phyloP scores from a whole-genome alignment of 2,888 invertebrate species.

The Machimus rusticus region DNA sequence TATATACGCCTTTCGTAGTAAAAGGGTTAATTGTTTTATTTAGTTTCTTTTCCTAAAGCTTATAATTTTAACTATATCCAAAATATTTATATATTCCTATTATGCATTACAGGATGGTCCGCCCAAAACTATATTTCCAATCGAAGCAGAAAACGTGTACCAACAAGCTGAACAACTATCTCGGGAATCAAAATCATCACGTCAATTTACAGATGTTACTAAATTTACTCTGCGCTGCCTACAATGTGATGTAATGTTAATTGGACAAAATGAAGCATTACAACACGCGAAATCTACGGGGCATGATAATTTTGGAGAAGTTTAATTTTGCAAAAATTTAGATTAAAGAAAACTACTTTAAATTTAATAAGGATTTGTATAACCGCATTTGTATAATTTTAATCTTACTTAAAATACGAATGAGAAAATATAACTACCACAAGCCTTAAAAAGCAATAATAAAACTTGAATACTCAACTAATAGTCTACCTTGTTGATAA shows the following conservation, averaged over 20 bases:
- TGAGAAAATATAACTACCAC: background rate
- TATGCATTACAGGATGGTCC: slow-evolving; percentile 68
- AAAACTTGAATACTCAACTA: background rate
- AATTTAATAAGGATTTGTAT: background rate
- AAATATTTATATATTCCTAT: background rate
- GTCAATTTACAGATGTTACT: slow-evolving; percentile 90
- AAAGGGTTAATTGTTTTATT: no score
- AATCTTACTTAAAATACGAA: background rate
- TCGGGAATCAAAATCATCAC: slow-evolving; percentile 84
- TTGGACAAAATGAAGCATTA: slow-evolving; percentile 83
- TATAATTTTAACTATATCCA: background rate
- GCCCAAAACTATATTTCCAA: slow-evolving; percentile 82
- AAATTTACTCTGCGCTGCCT: slow-evolving; percentile 86
- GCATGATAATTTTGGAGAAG: slow-evolving; percentile 83
- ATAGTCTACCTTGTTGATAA: background rate
- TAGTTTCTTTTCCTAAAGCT: background rate
- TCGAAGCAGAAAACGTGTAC: slow-evolving; percentile 75
- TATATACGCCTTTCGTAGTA: no score
- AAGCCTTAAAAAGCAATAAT: background rate
- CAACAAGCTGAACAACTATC: slow-evolving; percentile 85
- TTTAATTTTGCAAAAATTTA: slow-evolving; percentile 63
- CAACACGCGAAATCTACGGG: slow-evolving; percentile 85
- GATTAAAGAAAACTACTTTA: background rate
- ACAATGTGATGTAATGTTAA: slow-evolving; percentile 78
- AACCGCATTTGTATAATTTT: background rate